Percentiles rank a stretch among this genome's conserved stretches.
These are phyloP conservation scores for Conus canariensis DNA, from an alignment of 2,888 invertebrate genomes.

Conservation along the genomic window DNA sequence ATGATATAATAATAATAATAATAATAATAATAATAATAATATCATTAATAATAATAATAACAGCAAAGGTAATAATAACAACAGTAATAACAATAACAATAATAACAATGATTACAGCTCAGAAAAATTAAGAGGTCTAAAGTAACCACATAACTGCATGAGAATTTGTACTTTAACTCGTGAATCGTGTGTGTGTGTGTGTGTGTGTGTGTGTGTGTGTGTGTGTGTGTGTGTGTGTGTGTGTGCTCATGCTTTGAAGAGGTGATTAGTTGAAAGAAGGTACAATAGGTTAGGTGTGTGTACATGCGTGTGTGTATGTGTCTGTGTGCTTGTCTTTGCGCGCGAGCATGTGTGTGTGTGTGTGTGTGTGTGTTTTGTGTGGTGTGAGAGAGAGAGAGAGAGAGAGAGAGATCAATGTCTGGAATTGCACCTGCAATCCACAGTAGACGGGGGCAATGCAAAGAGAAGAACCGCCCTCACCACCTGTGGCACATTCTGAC, in stretches of 20 bases:
- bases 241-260: not conserved
- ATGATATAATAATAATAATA: not conserved
- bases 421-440: too few species aligned
- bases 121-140: not conserved
- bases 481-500: not conserved
- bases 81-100: constrained; percentile 9
- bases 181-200: not conserved
- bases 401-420: too few species aligned
- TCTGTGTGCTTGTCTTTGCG: constrained; percentile 28
- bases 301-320: constrained; percentile 25
- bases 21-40: not conserved
- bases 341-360: constrained; percentile 29
- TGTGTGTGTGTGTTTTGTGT: not conserved
- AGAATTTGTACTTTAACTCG: not conserved
- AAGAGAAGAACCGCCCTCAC: not conserved
- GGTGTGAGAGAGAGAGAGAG: not conserved
- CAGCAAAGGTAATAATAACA: not conserved
- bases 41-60: not conserved
- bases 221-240: not conserved
- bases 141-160: constrained; percentile 17
- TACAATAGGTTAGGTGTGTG: not conserved
- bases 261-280: not conserved
- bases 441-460: too few species aligned
- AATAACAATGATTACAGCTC: not conserved
- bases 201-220: constrained; percentile 17